Conservation (phyloP, 2,113 vertebrate genomes). For the Mesocricetus auratus region DNA sequence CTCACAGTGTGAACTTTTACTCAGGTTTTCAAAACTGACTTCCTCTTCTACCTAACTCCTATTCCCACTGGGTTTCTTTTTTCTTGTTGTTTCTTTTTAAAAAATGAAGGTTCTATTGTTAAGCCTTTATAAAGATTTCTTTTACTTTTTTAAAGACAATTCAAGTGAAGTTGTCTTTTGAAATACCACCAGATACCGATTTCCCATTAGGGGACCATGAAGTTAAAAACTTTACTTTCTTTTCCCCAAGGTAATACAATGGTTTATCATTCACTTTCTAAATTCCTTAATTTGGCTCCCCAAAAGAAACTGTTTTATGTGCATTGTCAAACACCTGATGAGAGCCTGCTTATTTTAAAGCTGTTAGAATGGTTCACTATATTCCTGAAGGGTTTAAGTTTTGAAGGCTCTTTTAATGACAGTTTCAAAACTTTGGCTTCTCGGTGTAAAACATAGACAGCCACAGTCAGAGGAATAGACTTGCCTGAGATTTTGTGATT, state of each 20-base stretch:
- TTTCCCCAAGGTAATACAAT: conserved; percentile 58
- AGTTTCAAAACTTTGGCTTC: conserved; percentile 53
- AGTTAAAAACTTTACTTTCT: conserved; percentile 51
- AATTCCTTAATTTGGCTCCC: conserved; percentile 68
- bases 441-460: neutral
- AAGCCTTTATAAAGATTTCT: conserved; percentile 54
- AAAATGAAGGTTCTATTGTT: conserved; percentile 57
- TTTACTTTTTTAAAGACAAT: conserved; percentile 58
- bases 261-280: conserved; percentile 62
- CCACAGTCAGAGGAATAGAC: neutral
- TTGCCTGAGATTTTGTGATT: neutral
- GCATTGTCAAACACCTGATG: conserved; percentile 56
- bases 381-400: conserved; percentile 55
- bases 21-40: conserved; percentile 69
- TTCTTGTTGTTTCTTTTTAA: neutral
- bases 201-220: conserved; percentile 45
- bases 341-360: conserved; percentile 43
- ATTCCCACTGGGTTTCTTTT: conserved; percentile 53
- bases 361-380: conserved; percentile 15
- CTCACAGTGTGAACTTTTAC: conserved; percentile 60
- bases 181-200: conserved; percentile 57
- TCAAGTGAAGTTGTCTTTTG: conserved; percentile 49
- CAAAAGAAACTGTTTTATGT: conserved; percentile 34
- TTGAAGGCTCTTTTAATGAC: conserved; percentile 40
- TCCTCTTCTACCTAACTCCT: conserved; percentile 40